Evolutionary conservation across 1,140 invertebrate genomes (phyloP).

Genomic region (Neomicropteryx cornuta): DNA sequence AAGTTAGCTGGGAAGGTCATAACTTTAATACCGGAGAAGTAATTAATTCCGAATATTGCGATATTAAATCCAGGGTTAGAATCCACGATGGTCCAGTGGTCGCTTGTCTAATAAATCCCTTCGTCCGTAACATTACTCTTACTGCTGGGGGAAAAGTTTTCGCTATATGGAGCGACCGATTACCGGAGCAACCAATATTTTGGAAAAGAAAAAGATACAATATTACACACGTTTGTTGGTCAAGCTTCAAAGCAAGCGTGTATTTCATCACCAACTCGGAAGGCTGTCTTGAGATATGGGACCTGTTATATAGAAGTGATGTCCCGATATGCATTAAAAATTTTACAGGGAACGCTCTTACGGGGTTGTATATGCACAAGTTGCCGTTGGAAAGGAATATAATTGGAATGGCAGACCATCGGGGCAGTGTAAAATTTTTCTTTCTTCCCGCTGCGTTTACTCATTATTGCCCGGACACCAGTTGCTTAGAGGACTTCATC

Average conservation of each 20-base stretch:
- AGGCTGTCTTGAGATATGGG: slow-evolving; percentile 47
- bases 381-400: slow-evolving; percentile 37
- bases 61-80: slow-evolving; percentile 31
- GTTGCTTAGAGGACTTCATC: slow-evolving; percentile 25
- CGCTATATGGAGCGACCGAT: slow-evolving; percentile 44
- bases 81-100: slow-evolving; percentile 57
- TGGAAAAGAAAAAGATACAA: slow-evolving; percentile 37
- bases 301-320: slow-evolving; percentile 40
- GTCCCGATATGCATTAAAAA: slow-evolving; percentile 31
- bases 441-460: slow-evolving; percentile 38
- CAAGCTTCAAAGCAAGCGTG: slow-evolving; percentile 31
- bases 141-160: slow-evolving; percentile 46
- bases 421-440: slow-evolving; percentile 48
- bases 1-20: slow-evolving; percentile 47
- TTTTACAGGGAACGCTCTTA: slow-evolving; percentile 31
- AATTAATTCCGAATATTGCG: slow-evolving; percentile 41
- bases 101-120: slow-evolving; percentile 41
- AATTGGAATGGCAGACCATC: slow-evolving; percentile 44
- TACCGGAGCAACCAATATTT: slow-evolving; percentile 35
- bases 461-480: slow-evolving; percentile 22
- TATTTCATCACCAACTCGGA: slow-evolving; percentile 38
- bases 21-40: slow-evolving; percentile 43
- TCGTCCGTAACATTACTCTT: slow-evolving; percentile 38
- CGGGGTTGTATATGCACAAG: slow-evolving; percentile 39
- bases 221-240: slow-evolving; percentile 43